A percentile compares a stretch with the other conserved stretches of the same genome.
Conservation (phyloP, 2,888 invertebrate species). For the Eupelmus urozonus region DNA sequence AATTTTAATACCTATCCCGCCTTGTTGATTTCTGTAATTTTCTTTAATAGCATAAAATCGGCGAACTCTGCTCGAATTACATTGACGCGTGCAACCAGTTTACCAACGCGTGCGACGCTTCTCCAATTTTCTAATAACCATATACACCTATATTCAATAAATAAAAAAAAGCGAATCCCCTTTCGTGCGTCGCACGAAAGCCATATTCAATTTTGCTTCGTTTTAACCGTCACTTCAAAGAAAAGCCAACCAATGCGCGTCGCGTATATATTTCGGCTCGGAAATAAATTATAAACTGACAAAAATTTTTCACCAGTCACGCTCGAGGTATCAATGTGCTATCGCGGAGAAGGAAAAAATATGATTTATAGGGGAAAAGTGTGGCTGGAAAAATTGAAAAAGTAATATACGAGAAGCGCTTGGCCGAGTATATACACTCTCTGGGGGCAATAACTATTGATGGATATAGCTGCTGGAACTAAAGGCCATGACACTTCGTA, state of each 20-base stretch:
- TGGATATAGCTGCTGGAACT: background rate
- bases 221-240: background rate
- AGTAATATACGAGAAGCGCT: too few relatives aligned
- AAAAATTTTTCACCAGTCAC: background rate
- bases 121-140: background rate
- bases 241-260: background rate
- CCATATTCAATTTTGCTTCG: background rate
- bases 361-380: background rate
- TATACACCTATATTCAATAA: background rate
- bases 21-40: constrained; percentile 9
- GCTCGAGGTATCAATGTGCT: background rate
- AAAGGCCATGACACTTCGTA: background rate
- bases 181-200: too few relatives aligned
- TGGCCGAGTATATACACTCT: background rate
- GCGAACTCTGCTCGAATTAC: constrained; percentile 15
- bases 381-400: background rate
- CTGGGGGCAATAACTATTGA: background rate
- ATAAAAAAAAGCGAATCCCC: too few relatives aligned
- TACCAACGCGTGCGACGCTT: background rate
- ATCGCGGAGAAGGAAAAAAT: background rate
- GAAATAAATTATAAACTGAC: background rate
- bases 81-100: constrained; percentile 6
- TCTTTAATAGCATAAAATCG: constrained; percentile 11
- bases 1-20: background rate
- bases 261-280: background rate